Evolutionary conservation across 1,140 invertebrate genomes (phyloP), one percentile per base, ranked within the genome.

Genomic region (Lutraria rhynchaena): DNA sequence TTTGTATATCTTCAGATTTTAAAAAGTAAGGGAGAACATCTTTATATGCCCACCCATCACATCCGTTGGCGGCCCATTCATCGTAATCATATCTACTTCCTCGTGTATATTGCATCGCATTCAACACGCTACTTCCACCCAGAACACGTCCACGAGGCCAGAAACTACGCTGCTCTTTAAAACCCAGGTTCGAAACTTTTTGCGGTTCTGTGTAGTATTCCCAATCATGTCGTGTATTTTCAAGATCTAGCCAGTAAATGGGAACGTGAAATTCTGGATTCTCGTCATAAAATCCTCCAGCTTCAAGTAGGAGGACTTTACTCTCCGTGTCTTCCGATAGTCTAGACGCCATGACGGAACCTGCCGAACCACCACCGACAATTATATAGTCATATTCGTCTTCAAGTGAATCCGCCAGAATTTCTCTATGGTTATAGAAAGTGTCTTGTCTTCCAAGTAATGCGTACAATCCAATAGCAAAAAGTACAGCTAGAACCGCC

Each of bases 31-130:
- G 81, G 1, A 82, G 33, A 0, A 96, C 95, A 41, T 97, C 95
- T 63, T 96, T 94, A 83, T 95, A 97, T 2, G 95, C 95, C 98
- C 98, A 99, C 3, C 97, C 98, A 0, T 95, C 94, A 88, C 98
- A 98, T 0, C 98, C 98, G 27, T 95, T 90, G 0, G 94, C 92
- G 88, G 97, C 97, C 98, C 98, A 99, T 11, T 93, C 93, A 87
- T 99, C 96, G 89, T 98, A 99, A 90, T 99, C 98, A 78, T 95
- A 95, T 82, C 95, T 95, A 88, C 98, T 98, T 0, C 98, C 98
- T 24, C 98, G 93, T 0, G 99, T 93, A 87, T 99, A 99, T 0
- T 98, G 92, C 98, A 99, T 98, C 88, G 98, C 98, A 90, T 99
- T 99, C 0, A 99, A 93, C 0, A 98, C 96, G 4, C 96, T 97